Conservation (phyloP, 2,888 invertebrate genomes). For the Hydroisotoma schaefferi region DNA sequence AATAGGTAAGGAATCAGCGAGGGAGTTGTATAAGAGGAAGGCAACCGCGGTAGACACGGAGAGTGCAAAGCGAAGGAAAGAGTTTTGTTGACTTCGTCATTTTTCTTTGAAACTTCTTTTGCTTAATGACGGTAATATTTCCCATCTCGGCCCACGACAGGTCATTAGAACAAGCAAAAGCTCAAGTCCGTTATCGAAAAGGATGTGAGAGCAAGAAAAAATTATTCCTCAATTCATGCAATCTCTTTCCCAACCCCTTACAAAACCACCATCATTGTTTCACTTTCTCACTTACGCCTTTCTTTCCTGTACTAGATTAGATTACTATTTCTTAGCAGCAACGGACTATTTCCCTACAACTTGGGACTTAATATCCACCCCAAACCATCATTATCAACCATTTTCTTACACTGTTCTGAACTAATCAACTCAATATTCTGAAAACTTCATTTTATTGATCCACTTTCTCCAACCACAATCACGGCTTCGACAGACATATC, state of each 20-base stretch:
- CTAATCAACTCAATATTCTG: constrained; percentile 10
- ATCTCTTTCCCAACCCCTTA: constrained; percentile 17
- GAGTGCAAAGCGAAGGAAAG: constrained; percentile 32
- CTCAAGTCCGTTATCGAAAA: constrained; percentile 26
- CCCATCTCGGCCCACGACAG: constrained; percentile 49
- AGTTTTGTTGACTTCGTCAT: constrained; percentile 51
- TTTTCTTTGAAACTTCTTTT: constrained; percentile 50
- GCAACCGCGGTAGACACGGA: constrained; percentile 1
- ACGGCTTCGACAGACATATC: background rate
- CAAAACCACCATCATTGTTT: constrained; percentile 14
- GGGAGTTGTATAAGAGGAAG: background rate
- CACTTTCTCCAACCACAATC: background rate
- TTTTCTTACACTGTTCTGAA: background rate
- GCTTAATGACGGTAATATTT: constrained; percentile 51
- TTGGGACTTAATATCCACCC: background rate
- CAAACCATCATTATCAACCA: no score
- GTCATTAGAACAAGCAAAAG: constrained; percentile 49
- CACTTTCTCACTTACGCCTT: constrained; percentile 14
- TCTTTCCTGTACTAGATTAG: constrained; percentile 5
- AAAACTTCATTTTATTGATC: constrained; percentile 10
- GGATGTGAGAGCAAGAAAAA: constrained; percentile 36
- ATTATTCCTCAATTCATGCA: constrained; percentile 45
- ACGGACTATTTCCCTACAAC: constrained; percentile 1
- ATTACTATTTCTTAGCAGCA: constrained; percentile 3
- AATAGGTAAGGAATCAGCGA: background rate